These are phyloP conservation scores for Clostera curtula DNA, from an alignment of 2,888 invertebrate species.

Conservation along the genomic window DNA sequence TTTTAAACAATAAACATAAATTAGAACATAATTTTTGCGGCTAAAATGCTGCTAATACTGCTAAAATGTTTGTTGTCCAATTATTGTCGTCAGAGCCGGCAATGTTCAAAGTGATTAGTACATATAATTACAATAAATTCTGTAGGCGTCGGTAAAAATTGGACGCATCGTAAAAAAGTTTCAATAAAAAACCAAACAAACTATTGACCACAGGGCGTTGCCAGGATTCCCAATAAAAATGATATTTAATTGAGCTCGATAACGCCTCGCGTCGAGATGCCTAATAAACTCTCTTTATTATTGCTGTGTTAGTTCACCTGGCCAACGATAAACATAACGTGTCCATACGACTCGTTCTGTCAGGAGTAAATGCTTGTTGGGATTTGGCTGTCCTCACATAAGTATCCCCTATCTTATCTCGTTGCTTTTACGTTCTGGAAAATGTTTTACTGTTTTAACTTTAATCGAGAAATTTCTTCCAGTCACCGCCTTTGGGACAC, in stretches of 20 bases:
- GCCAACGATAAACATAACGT: conserved; percentile 48
- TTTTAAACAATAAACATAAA: no score
- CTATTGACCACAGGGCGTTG: conserved; percentile 54
- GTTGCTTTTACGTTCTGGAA: conserved; percentile 12
- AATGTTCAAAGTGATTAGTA: no score
- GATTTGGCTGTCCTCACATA: conserved; percentile 24
- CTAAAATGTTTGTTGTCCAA: no score
- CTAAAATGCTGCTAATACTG: no score
- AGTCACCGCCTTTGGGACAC: no score
- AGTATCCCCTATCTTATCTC: conserved; percentile 24
- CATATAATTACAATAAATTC: conserved; percentile 8
- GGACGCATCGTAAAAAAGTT: conserved; percentile 31
- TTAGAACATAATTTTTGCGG: no score
- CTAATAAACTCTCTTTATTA: conserved; percentile 71
- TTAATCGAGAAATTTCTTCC: conserved; percentile 12
- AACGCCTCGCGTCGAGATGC: conserved; percentile 59
- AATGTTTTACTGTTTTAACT: conserved; percentile 21
- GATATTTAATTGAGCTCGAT: conserved; percentile 72
- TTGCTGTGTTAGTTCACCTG: conserved; percentile 57
- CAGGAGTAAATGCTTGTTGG: conserved; percentile 27
- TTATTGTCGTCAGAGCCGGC: no score
- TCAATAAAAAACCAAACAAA: conserved; percentile 41
- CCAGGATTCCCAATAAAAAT: conserved; percentile 67
- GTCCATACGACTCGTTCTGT: conserved; percentile 27
- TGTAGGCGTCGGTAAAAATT: conserved; percentile 34